Evolutionary conservation across 2,888 invertebrate species (phyloP), one percentile per base, ranked within the genome.

Genomic region (Drosophila cognata): DNA sequence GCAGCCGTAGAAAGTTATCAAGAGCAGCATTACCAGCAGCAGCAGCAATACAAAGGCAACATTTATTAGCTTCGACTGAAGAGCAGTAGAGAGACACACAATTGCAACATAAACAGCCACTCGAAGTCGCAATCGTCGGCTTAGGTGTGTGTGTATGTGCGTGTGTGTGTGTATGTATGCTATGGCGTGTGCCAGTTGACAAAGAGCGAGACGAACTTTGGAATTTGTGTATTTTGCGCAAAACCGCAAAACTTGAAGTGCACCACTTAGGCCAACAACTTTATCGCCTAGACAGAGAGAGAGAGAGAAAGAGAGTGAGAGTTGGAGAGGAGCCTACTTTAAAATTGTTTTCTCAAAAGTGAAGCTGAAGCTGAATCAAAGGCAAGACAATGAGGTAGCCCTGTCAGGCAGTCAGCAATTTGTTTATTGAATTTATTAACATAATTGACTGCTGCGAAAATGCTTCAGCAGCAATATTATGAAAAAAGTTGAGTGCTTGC

Each of bases 371-470:
- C 25, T 16, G 60, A 79, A 74, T 75, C 63, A 77, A 69, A 53
- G 67, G n/a, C 56, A 67, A 64, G 55, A 66, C 75, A 67, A 61
- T 67, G 29, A 28, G 36, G 58, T 74, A 67, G 25, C 35, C 11
- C 11, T 36, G 28, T n/a, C 25, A 41, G 36, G 31, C 43, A 43
- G 53, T 61, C 59, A 72, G 61, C 66, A 76, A 64, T 75, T 86
- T 79, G 87, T 74, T 75, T 74, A 81, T 88, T 83, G 79, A 81
- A 73, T 89, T 82, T 82, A 85, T 84, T 79, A 89, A 66, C 88
- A 89, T 87, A 87, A 87, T 89, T 89, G 85, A 82, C 79, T 79
- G 74, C 82, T 74, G 70, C 18, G 25, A 36, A 52, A 69, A 58
- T 36, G 58, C 65, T 74, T 61, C 29, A 21, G 53, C 55, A 55